Evolutionary conservation across 2,113 vertebrate genomes (phyloP).

Genomic region (Scomber scombrus): DNA sequence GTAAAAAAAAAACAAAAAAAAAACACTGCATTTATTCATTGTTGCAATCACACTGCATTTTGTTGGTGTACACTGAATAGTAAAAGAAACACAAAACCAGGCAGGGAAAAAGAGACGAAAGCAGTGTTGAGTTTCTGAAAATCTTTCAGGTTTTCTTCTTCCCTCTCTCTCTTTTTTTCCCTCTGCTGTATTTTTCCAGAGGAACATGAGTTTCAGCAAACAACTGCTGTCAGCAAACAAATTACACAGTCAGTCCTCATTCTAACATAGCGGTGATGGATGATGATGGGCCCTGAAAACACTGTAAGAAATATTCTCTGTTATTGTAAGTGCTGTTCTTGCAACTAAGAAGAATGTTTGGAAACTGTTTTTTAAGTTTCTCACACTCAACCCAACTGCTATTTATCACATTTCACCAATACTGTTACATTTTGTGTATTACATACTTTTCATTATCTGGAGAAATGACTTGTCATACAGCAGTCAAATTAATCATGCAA

Average conservation of each 20-base stretch:
- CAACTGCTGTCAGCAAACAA: conserved; percentile 70
- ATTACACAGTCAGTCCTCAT: conserved; percentile 74
- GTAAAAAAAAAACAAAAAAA: conserved; percentile 39
- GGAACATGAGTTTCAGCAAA: conserved; percentile 75
- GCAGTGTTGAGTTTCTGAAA: conserved; percentile 51
- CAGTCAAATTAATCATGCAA: conserved; percentile 56
- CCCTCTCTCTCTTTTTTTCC: neutral
- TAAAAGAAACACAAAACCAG: conserved; percentile 41
- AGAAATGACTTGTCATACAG: conserved; percentile 34
- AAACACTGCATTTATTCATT: conserved; percentile 51
- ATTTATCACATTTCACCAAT: conserved; percentile 42
- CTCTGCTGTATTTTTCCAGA: conserved; percentile 46
- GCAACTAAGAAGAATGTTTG: conserved; percentile 40
- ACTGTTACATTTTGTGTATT: conserved; percentile 22
- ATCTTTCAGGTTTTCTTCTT: conserved; percentile 26
- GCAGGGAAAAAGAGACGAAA: conserved; percentile 48
- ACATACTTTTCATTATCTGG: conserved; percentile 46
- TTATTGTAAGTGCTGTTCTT: conserved; percentile 48
- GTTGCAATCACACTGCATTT: conserved; percentile 46
- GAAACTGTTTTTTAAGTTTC: conserved; percentile 49
- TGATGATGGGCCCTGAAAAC: conserved; percentile 70
- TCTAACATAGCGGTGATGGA: conserved; percentile 70
- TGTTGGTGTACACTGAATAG: conserved; percentile 19
- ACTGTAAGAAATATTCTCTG: conserved; percentile 55
- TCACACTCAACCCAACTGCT: conserved; percentile 29